Percentiles rank a stretch among this genome's conserved stretches.
phyloP scores from a whole-genome alignment of 2,113 vertebrate species.

The Lepidothrix coronata region DNA sequence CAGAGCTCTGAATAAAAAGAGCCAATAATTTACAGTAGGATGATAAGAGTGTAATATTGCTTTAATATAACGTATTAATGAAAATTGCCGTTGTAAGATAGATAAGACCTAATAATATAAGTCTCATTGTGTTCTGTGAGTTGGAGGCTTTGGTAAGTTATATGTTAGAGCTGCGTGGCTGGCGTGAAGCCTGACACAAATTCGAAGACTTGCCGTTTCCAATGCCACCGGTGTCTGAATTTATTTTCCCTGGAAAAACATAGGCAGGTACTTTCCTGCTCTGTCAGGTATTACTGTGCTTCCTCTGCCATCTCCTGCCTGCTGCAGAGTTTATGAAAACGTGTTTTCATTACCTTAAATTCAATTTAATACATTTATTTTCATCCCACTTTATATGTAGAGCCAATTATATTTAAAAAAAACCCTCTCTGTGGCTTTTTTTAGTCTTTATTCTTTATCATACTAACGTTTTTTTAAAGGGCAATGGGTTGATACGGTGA shows the following conservation, averaged over 20 bases:
- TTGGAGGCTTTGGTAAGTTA: slow-evolving; percentile 29
- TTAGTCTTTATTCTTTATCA: not conserved
- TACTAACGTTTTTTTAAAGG: not conserved
- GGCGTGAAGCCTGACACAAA: not conserved
- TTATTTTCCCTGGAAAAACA: slow-evolving; percentile 21
- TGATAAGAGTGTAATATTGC: slow-evolving; percentile 50
- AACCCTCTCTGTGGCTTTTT: not conserved
- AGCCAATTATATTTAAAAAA: not conserved
- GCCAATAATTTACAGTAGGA: slow-evolving; percentile 50
- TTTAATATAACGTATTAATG: slow-evolving; percentile 52
- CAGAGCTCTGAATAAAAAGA: slow-evolving; percentile 12
- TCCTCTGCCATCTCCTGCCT: not conserved
- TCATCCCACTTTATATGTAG: not conserved
- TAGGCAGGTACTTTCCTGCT: not conserved
- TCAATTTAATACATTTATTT: not conserved
- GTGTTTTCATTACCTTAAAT: not conserved
- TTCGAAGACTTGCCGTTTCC: not conserved
- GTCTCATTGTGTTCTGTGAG: slow-evolving; percentile 26
- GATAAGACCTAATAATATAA: slow-evolving; percentile 56
- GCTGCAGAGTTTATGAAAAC: not conserved
- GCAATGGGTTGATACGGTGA: rapidly evolving
- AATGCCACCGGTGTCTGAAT: not conserved
- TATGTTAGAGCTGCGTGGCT: not conserved
- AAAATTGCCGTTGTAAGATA: slow-evolving; percentile 48
- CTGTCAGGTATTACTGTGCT: not conserved